Conservation (phyloP, 1,140 invertebrate genomes). For the Cryptotermes secundus region DNA sequence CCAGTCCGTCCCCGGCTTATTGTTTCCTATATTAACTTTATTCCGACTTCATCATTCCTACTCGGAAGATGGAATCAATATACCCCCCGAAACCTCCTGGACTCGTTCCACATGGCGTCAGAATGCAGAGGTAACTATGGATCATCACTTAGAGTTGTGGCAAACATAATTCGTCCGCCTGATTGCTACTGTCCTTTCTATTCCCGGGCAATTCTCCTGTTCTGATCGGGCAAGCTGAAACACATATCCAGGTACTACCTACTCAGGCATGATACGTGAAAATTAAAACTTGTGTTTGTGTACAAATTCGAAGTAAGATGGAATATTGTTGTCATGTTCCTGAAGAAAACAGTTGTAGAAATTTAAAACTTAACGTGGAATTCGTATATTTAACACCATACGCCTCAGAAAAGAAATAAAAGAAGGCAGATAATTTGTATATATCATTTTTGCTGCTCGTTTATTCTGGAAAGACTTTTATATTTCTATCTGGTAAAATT, state of each 20-base stretch:
- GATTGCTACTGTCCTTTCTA: background rate
- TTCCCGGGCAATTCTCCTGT: background rate
- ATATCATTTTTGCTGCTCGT: background rate
- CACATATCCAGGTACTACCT: background rate
- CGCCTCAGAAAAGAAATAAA: background rate
- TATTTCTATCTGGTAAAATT: constrained; percentile 5
- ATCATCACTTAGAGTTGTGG: too few species aligned
- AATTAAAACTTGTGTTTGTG: background rate
- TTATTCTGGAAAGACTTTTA: background rate
- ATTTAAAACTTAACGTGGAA: background rate
- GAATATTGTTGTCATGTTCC: background rate
- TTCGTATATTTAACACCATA: background rate
- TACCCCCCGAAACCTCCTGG: too few species aligned
- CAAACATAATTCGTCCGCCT: background rate
- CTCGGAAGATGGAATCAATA: too few species aligned
- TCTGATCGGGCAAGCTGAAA: background rate
- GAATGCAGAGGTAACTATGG: too few species aligned
- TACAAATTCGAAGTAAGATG: background rate
- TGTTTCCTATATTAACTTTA: too few species aligned
- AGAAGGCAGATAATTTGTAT: background rate
- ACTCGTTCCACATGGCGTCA: too few species aligned
- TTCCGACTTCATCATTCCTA: too few species aligned
- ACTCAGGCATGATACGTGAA: background rate
- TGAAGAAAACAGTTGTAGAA: background rate
- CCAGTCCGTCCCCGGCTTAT: too few species aligned